phyloP scores from a whole-genome alignment of 2,113 vertebrate genomes.

The Halcyon senegalensis region DNA sequence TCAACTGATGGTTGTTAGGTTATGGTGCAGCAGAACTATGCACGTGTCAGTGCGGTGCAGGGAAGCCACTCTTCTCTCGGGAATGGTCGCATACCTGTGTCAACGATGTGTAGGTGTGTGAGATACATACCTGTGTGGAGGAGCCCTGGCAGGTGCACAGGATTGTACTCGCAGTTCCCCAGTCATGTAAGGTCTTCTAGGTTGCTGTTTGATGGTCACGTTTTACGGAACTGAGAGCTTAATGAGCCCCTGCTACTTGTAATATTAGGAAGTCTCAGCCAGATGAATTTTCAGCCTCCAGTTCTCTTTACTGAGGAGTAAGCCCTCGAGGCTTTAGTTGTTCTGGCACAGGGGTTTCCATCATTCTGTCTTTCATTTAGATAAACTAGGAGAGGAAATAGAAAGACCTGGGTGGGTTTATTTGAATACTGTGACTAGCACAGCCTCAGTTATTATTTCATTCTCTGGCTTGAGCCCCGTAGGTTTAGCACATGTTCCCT shows the following conservation, averaged over 20 bases:
- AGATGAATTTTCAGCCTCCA: neutral
- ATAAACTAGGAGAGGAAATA: neutral
- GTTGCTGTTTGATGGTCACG: neutral
- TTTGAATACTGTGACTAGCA: neutral
- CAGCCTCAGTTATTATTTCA: neutral
- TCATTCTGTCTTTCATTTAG: neutral
- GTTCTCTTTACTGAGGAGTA: neutral
- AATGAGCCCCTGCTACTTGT: neutral
- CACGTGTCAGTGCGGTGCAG: neutral
- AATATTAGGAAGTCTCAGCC: neutral
- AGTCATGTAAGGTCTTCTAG: neutral
- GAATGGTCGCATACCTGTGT: rapidly evolving
- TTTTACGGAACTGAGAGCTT: neutral
- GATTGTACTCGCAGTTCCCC: neutral
- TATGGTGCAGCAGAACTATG: neutral
- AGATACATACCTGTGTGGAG: neutral
- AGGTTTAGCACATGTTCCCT: neutral
- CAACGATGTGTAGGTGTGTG: neutral
- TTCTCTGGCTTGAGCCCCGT: neutral
- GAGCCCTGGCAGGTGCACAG: neutral
- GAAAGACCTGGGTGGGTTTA: neutral
- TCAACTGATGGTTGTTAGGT: neutral
- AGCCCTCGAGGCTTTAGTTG: neutral
- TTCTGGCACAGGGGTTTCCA: neutral
- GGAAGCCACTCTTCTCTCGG: neutral